Conservation (phyloP, 2,888 invertebrate genomes). For the Doris montereyensis region DNA sequence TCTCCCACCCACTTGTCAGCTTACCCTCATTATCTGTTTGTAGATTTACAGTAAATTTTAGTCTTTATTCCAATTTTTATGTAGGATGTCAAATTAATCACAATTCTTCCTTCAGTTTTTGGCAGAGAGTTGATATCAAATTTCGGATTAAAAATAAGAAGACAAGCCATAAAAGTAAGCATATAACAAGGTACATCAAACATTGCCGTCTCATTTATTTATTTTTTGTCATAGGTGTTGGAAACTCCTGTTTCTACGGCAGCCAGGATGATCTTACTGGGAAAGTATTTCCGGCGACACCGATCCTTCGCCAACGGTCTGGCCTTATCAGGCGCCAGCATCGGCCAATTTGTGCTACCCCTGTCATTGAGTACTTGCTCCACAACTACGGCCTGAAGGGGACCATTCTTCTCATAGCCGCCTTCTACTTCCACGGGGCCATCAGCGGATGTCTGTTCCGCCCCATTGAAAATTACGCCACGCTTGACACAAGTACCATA, state of each 20-base stretch:
- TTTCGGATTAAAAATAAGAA: background rate
- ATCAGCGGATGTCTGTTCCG: slow-evolving; percentile 57
- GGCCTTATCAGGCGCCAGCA: slow-evolving; percentile 60
- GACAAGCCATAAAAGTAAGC: no score
- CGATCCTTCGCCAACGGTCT: slow-evolving; percentile 62
- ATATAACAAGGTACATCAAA: no score
- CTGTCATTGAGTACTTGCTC: slow-evolving; percentile 57
- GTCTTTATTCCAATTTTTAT: no score
- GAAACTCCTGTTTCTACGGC: slow-evolving; percentile 62
- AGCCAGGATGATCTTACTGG: slow-evolving; percentile 62
- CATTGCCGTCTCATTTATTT: no score
- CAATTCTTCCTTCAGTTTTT: no score
- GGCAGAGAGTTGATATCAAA: no score
- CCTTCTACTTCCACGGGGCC: slow-evolving; percentile 55
- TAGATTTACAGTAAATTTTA: no score
- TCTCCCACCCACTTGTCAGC: no score
- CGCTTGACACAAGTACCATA: no score
- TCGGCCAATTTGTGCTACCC: slow-evolving; percentile 64
- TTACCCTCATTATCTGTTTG: no score
- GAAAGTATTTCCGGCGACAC: slow-evolving; percentile 59
- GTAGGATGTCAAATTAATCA: no score
- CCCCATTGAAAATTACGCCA: slow-evolving; percentile 47
- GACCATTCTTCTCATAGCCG: slow-evolving; percentile 50
- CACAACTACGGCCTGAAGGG: slow-evolving; percentile 52
- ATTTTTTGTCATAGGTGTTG: slow-evolving; percentile 53